Percentiles rank a stretch among this genome's conserved stretches.
Evolutionary conservation across 2,113 vertebrate genomes (phyloP).

Genomic region (Phalacrocorax aristotelis): DNA sequence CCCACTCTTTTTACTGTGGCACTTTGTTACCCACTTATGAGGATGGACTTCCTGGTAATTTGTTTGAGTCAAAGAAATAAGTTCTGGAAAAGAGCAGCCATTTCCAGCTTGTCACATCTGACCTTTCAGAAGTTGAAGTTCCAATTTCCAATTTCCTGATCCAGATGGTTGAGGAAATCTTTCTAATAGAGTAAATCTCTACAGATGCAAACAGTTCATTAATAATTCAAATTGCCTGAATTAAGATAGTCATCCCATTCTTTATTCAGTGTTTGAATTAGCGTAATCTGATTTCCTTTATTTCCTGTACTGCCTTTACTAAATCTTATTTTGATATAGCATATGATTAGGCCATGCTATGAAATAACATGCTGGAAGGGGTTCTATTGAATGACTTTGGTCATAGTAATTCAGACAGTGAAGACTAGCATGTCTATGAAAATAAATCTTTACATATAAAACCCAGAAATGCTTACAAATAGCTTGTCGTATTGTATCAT

Average conservation of each 20-base stretch:
- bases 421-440: neutral
- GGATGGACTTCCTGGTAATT: neutral
- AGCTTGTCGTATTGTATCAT: neutral
- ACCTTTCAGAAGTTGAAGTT: constrained; percentile 50
- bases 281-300: constrained; percentile 68
- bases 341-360: constrained; percentile 9
- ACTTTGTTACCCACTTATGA: neutral
- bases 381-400: neutral
- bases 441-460: neutral
- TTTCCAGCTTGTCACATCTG: constrained; percentile 9
- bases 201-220: constrained; percentile 59
- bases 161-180: constrained; percentile 56
- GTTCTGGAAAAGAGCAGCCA: neutral
- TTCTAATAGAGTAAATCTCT: constrained; percentile 51
- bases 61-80: neutral
- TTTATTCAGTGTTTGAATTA: constrained; percentile 69
- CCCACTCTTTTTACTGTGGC: neutral
- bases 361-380: neutral
- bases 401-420: neutral
- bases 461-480: neutral
- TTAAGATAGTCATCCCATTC: constrained; percentile 66
- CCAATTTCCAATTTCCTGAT: constrained; percentile 63
- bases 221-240: constrained; percentile 70
- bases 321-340: constrained; percentile 61
- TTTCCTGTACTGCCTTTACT: constrained; percentile 65